Base-by-base conservation (phyloP, 2,113 vertebrate species). In the Phocoena sinus region DNA sequence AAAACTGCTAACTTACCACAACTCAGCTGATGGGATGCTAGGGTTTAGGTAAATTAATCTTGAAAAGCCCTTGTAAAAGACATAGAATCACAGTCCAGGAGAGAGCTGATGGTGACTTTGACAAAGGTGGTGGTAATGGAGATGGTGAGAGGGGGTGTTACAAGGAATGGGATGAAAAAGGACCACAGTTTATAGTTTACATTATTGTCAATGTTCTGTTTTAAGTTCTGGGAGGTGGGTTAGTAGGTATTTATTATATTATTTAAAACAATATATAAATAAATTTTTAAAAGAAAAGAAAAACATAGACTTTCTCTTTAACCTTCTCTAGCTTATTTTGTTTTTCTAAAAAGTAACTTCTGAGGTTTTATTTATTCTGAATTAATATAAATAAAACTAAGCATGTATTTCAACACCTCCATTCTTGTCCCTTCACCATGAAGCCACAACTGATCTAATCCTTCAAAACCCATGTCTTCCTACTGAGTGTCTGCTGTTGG, bases 331-430 rank as follows among this genome's bases (percentile, higher is more conserved):
- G 15, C 13, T 50, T 82, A 73, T 82, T 81, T 79, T 56, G 10
- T 71, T 92, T 93, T 92, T 87, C 60, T 70, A 82, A 81, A 81
- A 86, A 84, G 63, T 84, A 47, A 76, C 74, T 87, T 83, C 50
- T 96, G 17, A 89, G 73, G 58, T 73, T 76, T 89, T 89, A 79
- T 76, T 83, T 85, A 65, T 65, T 85, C 15, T 89, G 28, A 79
- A 76, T 76, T 92, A 47, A 80, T 71, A 80, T 63, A 84, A 84
- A 53, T 63, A 85, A 74, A 93, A 83, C 20, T 94, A 33, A 79
- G 20, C 33, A 41, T 71, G 6, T 88, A 91, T 94, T 88, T 77
- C 31, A 87, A 83, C 62, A 58, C 21, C 28, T 77, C 68, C 33
- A 25, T 83, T 70, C 62, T 70, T 94, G 15, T 47, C 15, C 28